phyloP scores from a whole-genome alignment of 2,113 vertebrate genomes.

The Sylvietta virens region DNA sequence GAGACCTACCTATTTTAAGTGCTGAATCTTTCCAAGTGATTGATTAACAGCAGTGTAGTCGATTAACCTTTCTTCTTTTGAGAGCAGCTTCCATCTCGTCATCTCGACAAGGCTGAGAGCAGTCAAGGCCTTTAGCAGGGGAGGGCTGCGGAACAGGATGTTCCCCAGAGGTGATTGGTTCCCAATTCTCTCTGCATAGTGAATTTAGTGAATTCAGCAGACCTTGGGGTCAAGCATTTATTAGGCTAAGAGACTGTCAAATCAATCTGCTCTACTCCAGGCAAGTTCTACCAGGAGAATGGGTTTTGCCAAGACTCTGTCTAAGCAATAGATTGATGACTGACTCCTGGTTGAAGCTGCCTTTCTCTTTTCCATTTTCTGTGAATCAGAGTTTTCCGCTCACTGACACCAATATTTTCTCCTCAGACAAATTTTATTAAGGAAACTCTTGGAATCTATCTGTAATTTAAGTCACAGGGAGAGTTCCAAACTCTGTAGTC shows the following conservation, averaged over 20 bases:
- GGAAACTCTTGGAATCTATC: conserved; percentile 28
- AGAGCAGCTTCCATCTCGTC: conserved; percentile 62
- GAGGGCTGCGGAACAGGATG: conserved; percentile 44
- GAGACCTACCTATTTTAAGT: conserved; percentile 19
- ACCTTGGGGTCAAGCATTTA: conserved; percentile 68
- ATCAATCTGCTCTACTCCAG: conserved; percentile 66
- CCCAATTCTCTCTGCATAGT: conserved; percentile 60
- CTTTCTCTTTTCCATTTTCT: conserved; percentile 44
- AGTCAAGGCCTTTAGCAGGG: conserved; percentile 66
- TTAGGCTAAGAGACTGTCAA: conserved; percentile 70
- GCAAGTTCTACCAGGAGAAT: conserved; percentile 54
- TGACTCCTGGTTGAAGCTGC: conserved; percentile 42
- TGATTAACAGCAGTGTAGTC: conserved; percentile 56
- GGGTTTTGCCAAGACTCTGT: conserved; percentile 58
- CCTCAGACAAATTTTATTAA: conserved; percentile 42
- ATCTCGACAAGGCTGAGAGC: conserved; percentile 56
- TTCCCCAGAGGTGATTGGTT: conserved; percentile 59
- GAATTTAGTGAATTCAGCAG: conserved; percentile 68
- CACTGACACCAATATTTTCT: conserved; percentile 35
- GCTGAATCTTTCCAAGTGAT: conserved; percentile 59
- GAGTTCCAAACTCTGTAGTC: neutral
- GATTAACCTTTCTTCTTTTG: conserved; percentile 64
- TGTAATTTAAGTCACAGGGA: neutral
- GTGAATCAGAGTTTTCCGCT: conserved; percentile 9
- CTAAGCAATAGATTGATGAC: conserved; percentile 48